Evolutionary conservation across 1,140 invertebrate genomes (phyloP).

Genomic region (Eurosta solidaginis): DNA sequence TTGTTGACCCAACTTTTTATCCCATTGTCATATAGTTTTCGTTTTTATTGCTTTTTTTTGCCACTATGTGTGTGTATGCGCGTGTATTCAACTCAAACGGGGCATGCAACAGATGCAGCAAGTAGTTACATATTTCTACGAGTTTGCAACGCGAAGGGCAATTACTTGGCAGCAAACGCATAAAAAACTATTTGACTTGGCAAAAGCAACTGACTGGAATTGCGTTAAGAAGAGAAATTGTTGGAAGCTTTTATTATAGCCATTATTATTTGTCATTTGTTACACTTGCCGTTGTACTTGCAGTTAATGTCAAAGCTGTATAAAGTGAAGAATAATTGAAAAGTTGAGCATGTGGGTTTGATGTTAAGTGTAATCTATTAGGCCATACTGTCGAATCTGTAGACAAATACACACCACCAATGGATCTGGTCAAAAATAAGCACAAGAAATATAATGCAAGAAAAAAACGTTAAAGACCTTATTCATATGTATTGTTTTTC

Average conservation of each 20-base stretch:
- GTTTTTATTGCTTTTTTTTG: not conserved
- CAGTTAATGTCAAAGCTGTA: not conserved
- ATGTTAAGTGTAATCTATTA: no score
- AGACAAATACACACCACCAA: no score
- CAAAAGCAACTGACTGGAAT: not conserved
- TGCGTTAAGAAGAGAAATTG: conserved; percentile 2
- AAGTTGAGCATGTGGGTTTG: no score
- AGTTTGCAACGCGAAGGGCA: not conserved
- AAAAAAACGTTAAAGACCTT: no score
- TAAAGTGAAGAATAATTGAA: not conserved
- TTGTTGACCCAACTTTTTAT: not conserved
- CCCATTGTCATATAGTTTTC: not conserved
- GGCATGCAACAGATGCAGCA: not conserved
- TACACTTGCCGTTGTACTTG: no score
- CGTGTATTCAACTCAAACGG: not conserved
- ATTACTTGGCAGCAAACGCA: not conserved
- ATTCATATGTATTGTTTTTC: no score
- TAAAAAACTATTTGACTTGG: not conserved
- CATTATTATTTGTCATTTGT: conserved; percentile 3
- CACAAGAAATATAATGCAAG: no score
- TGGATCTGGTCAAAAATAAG: no score
- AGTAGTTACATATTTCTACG: not conserved
- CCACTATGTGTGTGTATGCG: not conserved
- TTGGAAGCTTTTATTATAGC: not conserved
- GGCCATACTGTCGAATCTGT: no score